Conservation (phyloP, 2,888 invertebrate species). For the Pristionchus arcanus region DNA sequence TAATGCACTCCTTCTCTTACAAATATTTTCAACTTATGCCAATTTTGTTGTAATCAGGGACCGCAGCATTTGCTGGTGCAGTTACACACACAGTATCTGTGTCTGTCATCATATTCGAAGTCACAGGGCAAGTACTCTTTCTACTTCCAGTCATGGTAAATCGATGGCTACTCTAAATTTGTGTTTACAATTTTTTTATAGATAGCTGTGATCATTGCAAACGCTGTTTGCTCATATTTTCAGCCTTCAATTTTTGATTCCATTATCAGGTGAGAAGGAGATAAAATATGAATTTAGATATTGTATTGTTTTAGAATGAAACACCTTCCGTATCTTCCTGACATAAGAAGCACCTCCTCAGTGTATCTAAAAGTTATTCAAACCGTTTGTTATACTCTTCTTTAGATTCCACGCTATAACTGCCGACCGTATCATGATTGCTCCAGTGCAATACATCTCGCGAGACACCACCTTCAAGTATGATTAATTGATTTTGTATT, state of each 20-base stretch:
- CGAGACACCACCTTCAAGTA: conserved; percentile 87
- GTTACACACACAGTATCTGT: conserved; percentile 94
- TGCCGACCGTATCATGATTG: conserved; percentile 97
- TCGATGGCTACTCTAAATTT: too few species aligned
- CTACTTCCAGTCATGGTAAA: conserved; percentile 96
- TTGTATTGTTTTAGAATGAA: conserved; percentile 86
- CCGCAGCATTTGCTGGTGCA: conserved; percentile 92
- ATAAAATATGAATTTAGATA: not conserved
- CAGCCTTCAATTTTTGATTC: conserved; percentile 98
- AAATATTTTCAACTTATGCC: not conserved
- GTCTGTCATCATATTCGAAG: conserved; percentile 97
- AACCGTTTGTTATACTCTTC: not conserved
- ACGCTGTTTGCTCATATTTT: conserved; percentile 93
- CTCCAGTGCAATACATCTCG: conserved; percentile 81
- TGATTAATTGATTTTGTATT: too few species aligned
- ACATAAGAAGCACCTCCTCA: conserved; percentile 83
- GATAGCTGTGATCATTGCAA: conserved; percentile 95
- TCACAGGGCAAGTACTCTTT: conserved; percentile 98
- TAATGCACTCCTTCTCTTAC: not conserved
- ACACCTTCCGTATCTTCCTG: conserved; percentile 96
- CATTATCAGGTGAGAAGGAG: conserved; percentile 85
- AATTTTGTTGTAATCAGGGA: conserved; percentile 82
- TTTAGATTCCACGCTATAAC: conserved; percentile 73
- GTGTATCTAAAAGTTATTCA: conserved; percentile 54
- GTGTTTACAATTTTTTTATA: conserved; percentile 74